Evolutionary conservation across 64 coral and sea anemone species (phyloP), one percentile per base, ranked within the genome.

Genomic region (Pocillopora verrucosa): DNA sequence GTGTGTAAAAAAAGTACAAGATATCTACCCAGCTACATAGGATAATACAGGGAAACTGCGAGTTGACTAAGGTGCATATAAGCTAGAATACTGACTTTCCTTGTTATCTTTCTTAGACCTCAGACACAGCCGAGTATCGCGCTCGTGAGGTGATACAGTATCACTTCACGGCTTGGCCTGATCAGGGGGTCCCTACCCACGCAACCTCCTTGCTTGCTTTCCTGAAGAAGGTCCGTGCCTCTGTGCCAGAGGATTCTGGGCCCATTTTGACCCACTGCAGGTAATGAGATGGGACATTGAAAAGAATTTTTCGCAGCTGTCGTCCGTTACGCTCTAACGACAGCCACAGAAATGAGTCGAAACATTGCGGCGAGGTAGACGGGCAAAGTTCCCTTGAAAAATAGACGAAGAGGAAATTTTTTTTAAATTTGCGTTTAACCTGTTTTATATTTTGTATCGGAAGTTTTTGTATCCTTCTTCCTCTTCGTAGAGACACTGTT

Each of bases 251-350:
- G 16, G 74, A 87, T 25, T 72, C 79, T 45, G 95, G 95, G 19
- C 92, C 92, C 38, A 91, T 98, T 79, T 87, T 94, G n/a, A 93
- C 86, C 37, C 95, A 98, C 64, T 98, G 95, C 95, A 98, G 95
- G 95, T 98, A 83, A 59, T 20, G 65, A n/a, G n/a, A 59, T 20
- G 24, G 34, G 25, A 9, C 11, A 37, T 65, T 61, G 56, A 30
- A 22, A 56, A 13, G 22, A 14, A 1, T 13, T 12, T 56, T 57
- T 80, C 13, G 10, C 4, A 22, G 0, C 9, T 56, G 9, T 22
- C 4, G 5, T 16, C n/a, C n/a, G 20, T 1, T 14, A 15, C 51
- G 25, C 16, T 59, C 22, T 36, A 30, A 30, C n/a, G 0, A 30
- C n/a, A 0, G n/a, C n/a, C n/a, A n/a, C n/a, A n/a, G n/a, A n/a